These are phyloP conservation scores for Drosophila triauraria DNA, from an alignment of 1,140 invertebrate genomes.

Conservation along the genomic window DNA sequence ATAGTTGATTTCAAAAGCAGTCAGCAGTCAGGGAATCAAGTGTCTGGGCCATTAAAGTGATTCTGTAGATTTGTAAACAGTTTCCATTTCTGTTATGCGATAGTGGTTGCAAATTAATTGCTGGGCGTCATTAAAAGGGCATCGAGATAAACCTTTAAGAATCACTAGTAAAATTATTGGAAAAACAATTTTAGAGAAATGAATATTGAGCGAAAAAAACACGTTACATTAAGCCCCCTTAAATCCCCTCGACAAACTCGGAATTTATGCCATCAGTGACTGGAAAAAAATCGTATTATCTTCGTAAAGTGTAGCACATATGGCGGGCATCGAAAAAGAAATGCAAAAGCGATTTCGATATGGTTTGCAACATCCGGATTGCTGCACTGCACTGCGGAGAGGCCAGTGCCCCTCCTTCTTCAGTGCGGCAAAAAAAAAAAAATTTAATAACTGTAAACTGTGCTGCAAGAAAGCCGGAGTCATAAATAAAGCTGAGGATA, in stretches of 20 bases:
- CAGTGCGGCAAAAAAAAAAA: constrained; percentile 20
- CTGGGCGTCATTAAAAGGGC: neutral
- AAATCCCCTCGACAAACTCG: constrained; percentile 11
- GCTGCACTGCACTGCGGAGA: constrained; percentile 23
- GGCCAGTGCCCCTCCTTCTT: neutral
- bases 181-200: neutral
- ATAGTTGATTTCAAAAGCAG: constrained; percentile 4
- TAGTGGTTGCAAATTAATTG: constrained; percentile 8
- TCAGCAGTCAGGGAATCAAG: neutral
- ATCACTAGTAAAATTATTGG: neutral
- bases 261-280: constrained; percentile 1
- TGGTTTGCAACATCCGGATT: constrained; percentile 33
- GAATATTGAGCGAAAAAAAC: too few relatives aligned
- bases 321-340: constrained; percentile 26
- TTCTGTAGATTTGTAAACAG: constrained; percentile 10
- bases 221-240: constrained; percentile 2
- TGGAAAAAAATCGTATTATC: constrained; percentile 8
- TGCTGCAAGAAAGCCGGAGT: constrained; percentile 40
- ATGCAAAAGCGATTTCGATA: constrained; percentile 33
- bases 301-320: constrained; percentile 30
- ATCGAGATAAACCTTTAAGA: too few relatives aligned
- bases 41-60: constrained; percentile 7
- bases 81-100: constrained; percentile 6
- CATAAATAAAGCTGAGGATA: constrained; percentile 64
- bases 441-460: constrained; percentile 71